Conservation (phyloP, 1,140 invertebrate genomes). For the Drosophila saltans region DNA sequence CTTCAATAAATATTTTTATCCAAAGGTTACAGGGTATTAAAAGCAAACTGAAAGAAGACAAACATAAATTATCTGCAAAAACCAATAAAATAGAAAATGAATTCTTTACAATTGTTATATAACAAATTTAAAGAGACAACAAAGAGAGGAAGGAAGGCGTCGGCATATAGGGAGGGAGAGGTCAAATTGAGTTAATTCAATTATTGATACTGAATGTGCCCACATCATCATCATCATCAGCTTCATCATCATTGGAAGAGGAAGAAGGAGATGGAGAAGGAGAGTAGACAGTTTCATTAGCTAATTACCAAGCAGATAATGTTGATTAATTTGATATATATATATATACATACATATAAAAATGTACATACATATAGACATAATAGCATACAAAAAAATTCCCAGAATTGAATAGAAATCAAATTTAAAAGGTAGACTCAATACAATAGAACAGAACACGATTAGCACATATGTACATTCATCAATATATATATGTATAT, state of each 20-base stretch:
- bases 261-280: neutral
- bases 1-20: too few relatives aligned
- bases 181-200: slow-evolving; percentile 11
- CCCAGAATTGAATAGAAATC: slow-evolving; percentile 8
- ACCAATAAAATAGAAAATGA: neutral
- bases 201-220: slow-evolving; percentile 11
- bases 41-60: neutral
- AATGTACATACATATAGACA: neutral
- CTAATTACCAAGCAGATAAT: slow-evolving; percentile 14
- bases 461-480: slow-evolving; percentile 3
- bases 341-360: neutral
- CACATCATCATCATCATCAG: slow-evolving; percentile 1
- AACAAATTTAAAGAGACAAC: neutral
- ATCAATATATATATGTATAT: too few relatives aligned
- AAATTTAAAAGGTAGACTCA: slow-evolving; percentile 2
- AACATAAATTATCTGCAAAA: slow-evolving; percentile 15
- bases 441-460: neutral
- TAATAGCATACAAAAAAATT: neutral
- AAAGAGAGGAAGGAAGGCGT: neutral
- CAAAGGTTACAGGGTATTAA: too few relatives aligned
- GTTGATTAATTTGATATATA: slow-evolving; percentile 13
- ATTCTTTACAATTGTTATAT: neutral
- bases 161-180: neutral
- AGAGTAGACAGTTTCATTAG: slow-evolving; percentile 15
- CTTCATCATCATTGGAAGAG: neutral